phyloP scores from a whole-genome alignment of 2,113 vertebrate species.

The Cervus canadensis region DNA sequence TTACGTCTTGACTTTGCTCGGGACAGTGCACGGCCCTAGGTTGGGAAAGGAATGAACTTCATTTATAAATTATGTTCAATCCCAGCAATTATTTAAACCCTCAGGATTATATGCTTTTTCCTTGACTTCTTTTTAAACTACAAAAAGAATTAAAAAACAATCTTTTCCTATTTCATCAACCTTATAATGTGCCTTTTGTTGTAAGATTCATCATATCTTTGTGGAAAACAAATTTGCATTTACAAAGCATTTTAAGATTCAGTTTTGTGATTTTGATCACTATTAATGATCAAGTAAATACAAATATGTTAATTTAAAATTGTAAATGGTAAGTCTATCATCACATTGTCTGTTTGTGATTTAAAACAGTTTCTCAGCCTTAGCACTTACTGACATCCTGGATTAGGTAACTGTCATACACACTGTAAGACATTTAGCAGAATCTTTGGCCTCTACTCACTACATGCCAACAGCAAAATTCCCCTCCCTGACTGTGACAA shows the following conservation, averaged over 20 bases:
- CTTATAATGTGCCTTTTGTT: background rate
- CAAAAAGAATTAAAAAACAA: background rate
- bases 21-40: constrained; percentile 94
- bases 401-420: background rate
- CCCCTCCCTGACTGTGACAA: background rate
- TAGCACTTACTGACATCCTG: background rate
- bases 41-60: background rate
- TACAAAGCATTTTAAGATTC: background rate
- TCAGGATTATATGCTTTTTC: background rate
- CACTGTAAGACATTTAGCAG: background rate
- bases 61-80: background rate
- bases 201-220: background rate
- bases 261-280: background rate
- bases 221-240: constrained; percentile 18
- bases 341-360: background rate
- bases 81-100: background rate
- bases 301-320: background rate
- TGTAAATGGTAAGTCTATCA: background rate
- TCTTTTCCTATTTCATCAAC: background rate
- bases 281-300: background rate
- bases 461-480: background rate
- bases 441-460: background rate
- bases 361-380: background rate
- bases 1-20: constrained; percentile 97
- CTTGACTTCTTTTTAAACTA: background rate